Evolutionary conservation across 2,113 vertebrate species (phyloP), one percentile per base, ranked within the genome.

Genomic region (Charadrius vociferus): DNA sequence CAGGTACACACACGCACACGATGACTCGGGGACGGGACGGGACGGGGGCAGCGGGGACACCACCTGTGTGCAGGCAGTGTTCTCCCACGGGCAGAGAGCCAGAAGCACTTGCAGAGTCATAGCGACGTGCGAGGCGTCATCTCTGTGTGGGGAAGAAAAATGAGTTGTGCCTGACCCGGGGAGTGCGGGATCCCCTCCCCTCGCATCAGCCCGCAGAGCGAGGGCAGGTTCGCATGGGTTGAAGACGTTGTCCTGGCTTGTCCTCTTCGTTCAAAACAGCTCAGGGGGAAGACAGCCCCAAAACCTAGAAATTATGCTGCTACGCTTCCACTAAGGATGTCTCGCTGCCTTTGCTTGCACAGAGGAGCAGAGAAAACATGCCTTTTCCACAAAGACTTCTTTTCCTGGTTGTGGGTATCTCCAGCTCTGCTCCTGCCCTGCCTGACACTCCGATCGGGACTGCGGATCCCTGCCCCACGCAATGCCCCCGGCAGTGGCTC

Each of bases 101-200:
- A 95, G 81, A 73, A 87, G n/a, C 77, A 77, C 37, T 70, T 49
- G 72, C 36, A n/a, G 55, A 66, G 26, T 14, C 6, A 47, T 14
- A 90, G 59, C 4, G 9, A 63, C 2, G 1, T 26, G 43, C 0
- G 4, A 92, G 66, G 43, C 68, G 68, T 49, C 92, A 20, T 68
- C 73, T 53, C 7, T 9, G 19, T 43, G 39, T 22, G 73, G 49
- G 68, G 73, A 96, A 82, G 89, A 90, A 94, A 94, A 93, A 93
- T 84, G 59, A 74, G 72, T 55, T 86, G 56, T 56, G 75, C 47
- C 37, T 88, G 80, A 88, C 55, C 59, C 65, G 78, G 92, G 63
- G 73, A 90, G n/a, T 56, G 37, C 67, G 71, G 90, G 43, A 37
- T 34, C 14, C 49, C 90, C 85, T 82, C 74, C 58, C 49, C 41